Evolutionary conservation across 2,113 vertebrate genomes (phyloP), one percentile per base, ranked within the genome.

Genomic region (Elaphurus davidianus): DNA sequence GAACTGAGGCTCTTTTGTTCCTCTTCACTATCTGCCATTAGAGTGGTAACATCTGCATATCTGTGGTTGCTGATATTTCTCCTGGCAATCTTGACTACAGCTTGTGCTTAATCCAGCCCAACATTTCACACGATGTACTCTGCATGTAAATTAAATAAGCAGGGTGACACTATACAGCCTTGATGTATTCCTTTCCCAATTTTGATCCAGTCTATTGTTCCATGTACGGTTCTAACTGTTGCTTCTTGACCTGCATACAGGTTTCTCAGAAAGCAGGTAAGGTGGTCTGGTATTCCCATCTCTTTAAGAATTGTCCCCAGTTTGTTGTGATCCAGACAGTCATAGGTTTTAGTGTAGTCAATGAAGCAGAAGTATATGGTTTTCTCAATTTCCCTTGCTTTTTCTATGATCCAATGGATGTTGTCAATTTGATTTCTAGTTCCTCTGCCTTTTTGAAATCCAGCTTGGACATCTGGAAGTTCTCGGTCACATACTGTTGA

Each of bases 401-500:
- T 71, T 71, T 71, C 67, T 71, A 71, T 74, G n/a, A 74, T 12
- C 19, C 67, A 74, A 40, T 0, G 0, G 67, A 40, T 40, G 67
- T 74, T 74, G 19, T 74, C 67, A 74, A 74, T 40, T 74, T 74
- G n/a, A 13, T 74, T 23, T 40, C 19, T 74, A 74, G n/a, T 13
- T 74, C 10, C 19, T 74, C n/a, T 74, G n/a, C 21, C 10, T 40
- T 40, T 74, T 74, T 74, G 67, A 74, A 74, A 74, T 23, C 19
- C 11, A 74, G 67, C 2, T 71, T 36, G 67, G 19, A 74, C 67
- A 74, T 74, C n/a, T 74, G 2, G 19, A 74, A 23, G 19, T 74
- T 74, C n/a, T 74, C 0, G 0, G 19, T 13, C 6, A 74, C 1
- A 0, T 40, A 40, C n/a, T 74, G 10, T 13, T 74, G n/a, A 74